Conservation (phyloP, 2,797 vertebrate species). For the Lithobates sylvaticus region DNA sequence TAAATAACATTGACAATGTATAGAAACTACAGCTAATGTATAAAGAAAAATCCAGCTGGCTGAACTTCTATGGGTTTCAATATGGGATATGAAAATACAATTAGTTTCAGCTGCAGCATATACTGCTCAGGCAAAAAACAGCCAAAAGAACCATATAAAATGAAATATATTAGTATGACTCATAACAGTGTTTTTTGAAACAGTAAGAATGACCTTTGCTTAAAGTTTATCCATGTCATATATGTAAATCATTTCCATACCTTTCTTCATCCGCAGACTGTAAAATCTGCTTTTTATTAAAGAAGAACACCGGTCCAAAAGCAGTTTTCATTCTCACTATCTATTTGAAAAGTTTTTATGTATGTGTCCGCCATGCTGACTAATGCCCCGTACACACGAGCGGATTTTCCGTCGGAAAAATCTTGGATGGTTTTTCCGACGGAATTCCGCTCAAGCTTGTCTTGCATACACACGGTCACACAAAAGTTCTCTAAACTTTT, state of each 20-base stretch:
- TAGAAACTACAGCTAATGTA: neutral
- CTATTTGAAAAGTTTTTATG: neutral
- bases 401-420: too few relatives aligned
- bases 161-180: constrained; percentile 34
- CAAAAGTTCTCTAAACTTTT: too few relatives aligned
- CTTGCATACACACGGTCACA: too few relatives aligned
- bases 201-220: neutral
- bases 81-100: neutral
- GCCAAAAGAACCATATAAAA: constrained; percentile 25
- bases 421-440: too few relatives aligned
- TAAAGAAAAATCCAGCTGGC: neutral
- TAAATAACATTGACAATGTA: neutral
- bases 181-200: neutral
- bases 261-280: neutral
- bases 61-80: neutral
- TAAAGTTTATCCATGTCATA: constrained; percentile 4
- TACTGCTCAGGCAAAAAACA: neutral
- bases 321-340: neutral
- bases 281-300: constrained; percentile 25
- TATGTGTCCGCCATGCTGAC: neutral
- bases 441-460: too few relatives aligned
- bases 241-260: constrained; percentile 15
- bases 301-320: neutral
- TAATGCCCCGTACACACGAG: too few relatives aligned
- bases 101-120: constrained; percentile 10